These are phyloP conservation scores for Boleophthalmus pectinirostris DNA, from an alignment of 2,113 vertebrate species.

Conservation along the genomic window DNA sequence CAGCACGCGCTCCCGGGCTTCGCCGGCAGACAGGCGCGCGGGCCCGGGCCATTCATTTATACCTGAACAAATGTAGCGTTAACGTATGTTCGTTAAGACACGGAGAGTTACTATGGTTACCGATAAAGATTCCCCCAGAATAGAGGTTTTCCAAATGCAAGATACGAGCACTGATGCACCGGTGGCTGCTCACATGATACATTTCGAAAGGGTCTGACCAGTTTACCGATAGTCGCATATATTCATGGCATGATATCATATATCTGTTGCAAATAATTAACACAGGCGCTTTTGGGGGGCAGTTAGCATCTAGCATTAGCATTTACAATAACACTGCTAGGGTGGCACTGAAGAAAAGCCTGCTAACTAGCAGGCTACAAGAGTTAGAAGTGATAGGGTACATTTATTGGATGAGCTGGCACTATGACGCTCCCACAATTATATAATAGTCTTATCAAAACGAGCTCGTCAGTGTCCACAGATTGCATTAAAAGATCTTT, in stretches of 20 bases:
- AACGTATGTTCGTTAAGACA: neutral
- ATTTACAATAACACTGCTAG: constrained; percentile 63
- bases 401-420: constrained; percentile 67
- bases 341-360: constrained; percentile 53
- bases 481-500: constrained; percentile 33
- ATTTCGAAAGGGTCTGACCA: constrained; percentile 23
- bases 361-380: constrained; percentile 65
- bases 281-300: constrained; percentile 19
- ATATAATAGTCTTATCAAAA: constrained; percentile 54
- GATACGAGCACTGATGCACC: neutral
- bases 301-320: constrained; percentile 58
- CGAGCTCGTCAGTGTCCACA: constrained; percentile 16
- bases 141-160: neutral
- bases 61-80: neutral
- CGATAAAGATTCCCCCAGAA: neutral
- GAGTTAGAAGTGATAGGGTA: constrained; percentile 54
- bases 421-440: constrained; percentile 60
- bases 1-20: constrained; percentile 61
- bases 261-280: neutral
- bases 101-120: constrained; percentile 1
- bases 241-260: neutral
- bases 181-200: constrained; percentile 6
- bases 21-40: constrained; percentile 56
- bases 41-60: constrained; percentile 60
- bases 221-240: neutral